Percentiles rank a stretch among this genome's conserved stretches.
These are phyloP conservation scores for Nephotettix cincticeps DNA, from an alignment of 1,140 invertebrate genomes.

Conservation along the genomic window DNA sequence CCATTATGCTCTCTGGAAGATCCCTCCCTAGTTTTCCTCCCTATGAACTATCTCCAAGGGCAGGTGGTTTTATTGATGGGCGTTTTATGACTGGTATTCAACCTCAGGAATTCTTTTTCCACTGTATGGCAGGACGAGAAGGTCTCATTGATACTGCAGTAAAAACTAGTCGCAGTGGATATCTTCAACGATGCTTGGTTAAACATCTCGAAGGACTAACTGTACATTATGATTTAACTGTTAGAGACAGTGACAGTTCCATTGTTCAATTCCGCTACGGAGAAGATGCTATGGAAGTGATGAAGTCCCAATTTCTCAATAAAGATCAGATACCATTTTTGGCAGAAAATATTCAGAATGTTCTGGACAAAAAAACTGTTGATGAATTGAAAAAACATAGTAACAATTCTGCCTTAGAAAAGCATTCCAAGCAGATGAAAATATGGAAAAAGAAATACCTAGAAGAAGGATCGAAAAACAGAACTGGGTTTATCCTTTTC, in stretches of 20 bases:
- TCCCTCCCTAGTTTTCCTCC: conserved; percentile 90
- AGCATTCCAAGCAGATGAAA: conserved; percentile 53
- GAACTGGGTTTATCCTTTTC: conserved; percentile 38
- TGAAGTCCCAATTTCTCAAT: conserved; percentile 82
- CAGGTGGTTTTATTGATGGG: conserved; percentile 95
- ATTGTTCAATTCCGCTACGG: conserved; percentile 98
- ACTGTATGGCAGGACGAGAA: conserved; percentile 99
- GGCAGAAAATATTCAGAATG: conserved; percentile 69
- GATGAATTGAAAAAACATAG: conserved; percentile 56
- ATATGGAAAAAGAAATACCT: conserved; percentile 63
- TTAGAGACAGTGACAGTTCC: conserved; percentile 90
- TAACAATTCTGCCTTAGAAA: conserved; percentile 46
- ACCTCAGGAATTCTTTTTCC: conserved; percentile 98
- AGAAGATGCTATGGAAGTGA: conserved; percentile 95
- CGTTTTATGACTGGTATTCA: conserved; percentile 97
- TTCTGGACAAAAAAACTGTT: conserved; percentile 59
- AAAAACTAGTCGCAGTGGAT: conserved; percentile 95
- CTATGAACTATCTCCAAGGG: conserved; percentile 87
- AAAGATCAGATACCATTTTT: conserved; percentile 79
- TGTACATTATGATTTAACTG: conserved; percentile 91
- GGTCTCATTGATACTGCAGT: conserved; percentile 84
- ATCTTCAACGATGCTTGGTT: conserved; percentile 95
- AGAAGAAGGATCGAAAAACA: not conserved
- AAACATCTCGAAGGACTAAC: conserved; percentile 96
- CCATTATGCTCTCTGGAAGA: conserved; percentile 90